phyloP scores from a whole-genome alignment of 2,113 vertebrate species.

The Trochalopteron elliotii region DNA sequence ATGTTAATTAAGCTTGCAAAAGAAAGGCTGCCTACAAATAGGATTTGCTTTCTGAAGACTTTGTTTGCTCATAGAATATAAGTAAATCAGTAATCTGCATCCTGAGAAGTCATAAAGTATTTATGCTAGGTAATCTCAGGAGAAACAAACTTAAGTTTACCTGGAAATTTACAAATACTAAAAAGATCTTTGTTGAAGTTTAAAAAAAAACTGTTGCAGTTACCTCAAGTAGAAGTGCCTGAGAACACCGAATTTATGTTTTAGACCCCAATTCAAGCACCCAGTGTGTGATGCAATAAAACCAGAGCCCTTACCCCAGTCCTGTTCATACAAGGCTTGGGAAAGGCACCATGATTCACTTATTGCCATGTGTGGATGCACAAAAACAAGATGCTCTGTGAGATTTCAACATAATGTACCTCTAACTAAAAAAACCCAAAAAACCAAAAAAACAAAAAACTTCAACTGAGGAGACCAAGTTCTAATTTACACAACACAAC shows the following conservation, averaged over 20 bases:
- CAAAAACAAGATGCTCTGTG: slow-evolving; percentile 80
- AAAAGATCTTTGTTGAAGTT: neutral
- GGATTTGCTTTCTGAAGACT: neutral
- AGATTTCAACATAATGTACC: slow-evolving; percentile 70
- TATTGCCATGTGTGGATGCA: slow-evolving; percentile 82
- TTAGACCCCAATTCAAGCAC: slow-evolving; percentile 65
- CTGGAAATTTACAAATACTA: neutral
- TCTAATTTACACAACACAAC: neutral
- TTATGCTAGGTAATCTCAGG: neutral
- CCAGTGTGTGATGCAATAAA: slow-evolving; percentile 62
- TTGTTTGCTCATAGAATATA: neutral
- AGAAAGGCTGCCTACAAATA: neutral
- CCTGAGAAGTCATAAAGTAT: neutral
- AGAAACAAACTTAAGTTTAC: neutral
- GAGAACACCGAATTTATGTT: slow-evolving; percentile 80
- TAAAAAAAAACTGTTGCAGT: neutral
- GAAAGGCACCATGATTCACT: slow-evolving; percentile 84
- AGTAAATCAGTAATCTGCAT: neutral
- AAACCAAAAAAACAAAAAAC: neutral
- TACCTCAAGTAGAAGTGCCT: slow-evolving; percentile 54
- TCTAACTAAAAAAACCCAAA: slow-evolving; percentile 30
- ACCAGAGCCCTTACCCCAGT: slow-evolving; percentile 80
- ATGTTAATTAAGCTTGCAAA: neutral
- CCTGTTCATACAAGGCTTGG: slow-evolving; percentile 88
- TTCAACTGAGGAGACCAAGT: neutral